Evolutionary conservation across 2,888 invertebrate species (phyloP).

Genomic region (Zygothrica quintamaculata): DNA sequence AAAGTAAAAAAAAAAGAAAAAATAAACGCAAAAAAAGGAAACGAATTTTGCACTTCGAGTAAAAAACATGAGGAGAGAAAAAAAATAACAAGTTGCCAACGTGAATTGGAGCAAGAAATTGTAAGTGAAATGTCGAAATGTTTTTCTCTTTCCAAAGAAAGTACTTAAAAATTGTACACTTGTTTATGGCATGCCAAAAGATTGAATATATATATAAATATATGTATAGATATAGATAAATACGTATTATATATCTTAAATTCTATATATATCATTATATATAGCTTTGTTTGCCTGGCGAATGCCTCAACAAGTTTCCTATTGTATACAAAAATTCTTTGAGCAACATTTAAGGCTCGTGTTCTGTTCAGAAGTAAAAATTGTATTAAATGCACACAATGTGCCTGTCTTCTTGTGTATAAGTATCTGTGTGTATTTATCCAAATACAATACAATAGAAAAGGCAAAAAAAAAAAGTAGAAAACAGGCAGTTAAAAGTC

Average conservation of each 20-base stretch:
- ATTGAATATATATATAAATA: conserved; percentile 19
- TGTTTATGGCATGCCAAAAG: conserved; percentile 58
- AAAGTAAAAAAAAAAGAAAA: conserved; percentile 10
- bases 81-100: conserved; percentile 52
- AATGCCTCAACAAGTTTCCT: conserved; percentile 70
- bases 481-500: conserved; percentile 58
- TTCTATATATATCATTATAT: conserved; percentile 16
- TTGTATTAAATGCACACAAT: conserved; percentile 41
- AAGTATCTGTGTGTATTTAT: conserved; percentile 10
- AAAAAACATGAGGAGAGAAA: too few species aligned
- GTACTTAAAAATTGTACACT: conserved; percentile 47
- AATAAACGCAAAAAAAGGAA: conserved; percentile 2
- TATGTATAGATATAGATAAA: neutral
- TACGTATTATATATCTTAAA: neutral
- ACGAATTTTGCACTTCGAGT: neutral
- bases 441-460: conserved; percentile 14
- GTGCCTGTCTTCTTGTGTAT: neutral
- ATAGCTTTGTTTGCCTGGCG: conserved; percentile 8
- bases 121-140: conserved; percentile 59
- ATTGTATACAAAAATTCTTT: conserved; percentile 39
- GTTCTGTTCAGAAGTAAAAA: conserved; percentile 31
- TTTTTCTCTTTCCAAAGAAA: conserved; percentile 33
- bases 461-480: too few species aligned
- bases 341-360: conserved; percentile 27
- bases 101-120: conserved; percentile 66